Conservation (phyloP, 2,113 vertebrate genomes). For the Peromyscus leucopus region DNA sequence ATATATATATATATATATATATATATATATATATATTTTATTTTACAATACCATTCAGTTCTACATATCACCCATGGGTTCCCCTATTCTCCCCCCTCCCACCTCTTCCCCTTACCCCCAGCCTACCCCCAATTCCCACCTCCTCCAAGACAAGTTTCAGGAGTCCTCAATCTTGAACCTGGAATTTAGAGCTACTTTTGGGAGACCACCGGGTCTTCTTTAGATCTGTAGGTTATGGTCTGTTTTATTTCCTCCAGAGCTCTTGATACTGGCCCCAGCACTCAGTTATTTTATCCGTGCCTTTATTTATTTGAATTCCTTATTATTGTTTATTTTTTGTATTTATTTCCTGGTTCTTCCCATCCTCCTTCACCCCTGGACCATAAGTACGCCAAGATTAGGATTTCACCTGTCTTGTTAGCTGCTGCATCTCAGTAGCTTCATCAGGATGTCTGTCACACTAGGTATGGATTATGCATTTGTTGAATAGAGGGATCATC, state of each 20-base stretch:
- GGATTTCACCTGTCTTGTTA: neutral
- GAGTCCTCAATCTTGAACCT: neutral
- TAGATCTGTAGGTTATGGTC: neutral
- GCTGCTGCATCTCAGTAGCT: neutral
- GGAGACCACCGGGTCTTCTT: neutral
- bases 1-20: too few relatives aligned
- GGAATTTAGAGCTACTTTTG: neutral
- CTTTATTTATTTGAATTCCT: neutral
- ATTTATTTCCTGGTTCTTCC: neutral
- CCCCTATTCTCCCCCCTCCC: too few relatives aligned
- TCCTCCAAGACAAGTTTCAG: too few relatives aligned
- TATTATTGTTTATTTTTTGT: neutral
- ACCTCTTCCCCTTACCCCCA: too few relatives aligned
- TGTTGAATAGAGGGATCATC: neutral
- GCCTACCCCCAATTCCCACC: too few relatives aligned
- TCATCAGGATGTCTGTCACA: fast-evolving
- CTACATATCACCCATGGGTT: too few relatives aligned
- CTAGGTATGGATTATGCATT: neutral
- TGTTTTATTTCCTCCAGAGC: neutral
- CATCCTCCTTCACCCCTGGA: neutral
- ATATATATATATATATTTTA: too few relatives aligned
- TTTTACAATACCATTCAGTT: too few relatives aligned
- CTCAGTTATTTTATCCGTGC: neutral
- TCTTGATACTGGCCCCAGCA: neutral
- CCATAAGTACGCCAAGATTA: neutral